Percentiles rank a stretch among this genome's conserved stretches.
These are phyloP conservation scores for Drosophila hydei DNA, from an alignment of 1,140 invertebrate genomes.

Conservation along the genomic window DNA sequence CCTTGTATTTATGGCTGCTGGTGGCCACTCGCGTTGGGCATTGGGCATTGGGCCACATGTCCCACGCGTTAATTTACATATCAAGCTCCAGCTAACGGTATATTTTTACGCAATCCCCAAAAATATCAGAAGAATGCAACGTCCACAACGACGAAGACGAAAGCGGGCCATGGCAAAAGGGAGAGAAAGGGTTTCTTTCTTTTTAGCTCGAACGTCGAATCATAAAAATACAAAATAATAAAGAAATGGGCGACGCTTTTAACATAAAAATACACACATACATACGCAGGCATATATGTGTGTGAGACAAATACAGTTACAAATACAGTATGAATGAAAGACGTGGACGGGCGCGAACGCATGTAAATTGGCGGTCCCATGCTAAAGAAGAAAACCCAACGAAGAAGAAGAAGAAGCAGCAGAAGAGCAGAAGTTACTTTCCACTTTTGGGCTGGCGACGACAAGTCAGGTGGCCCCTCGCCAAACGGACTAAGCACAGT, in stretches of 20 bases:
- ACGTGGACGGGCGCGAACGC: conserved; percentile 42
- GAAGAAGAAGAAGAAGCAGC: no score
- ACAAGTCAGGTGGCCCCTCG: conserved; percentile 51
- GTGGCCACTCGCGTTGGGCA: conserved; percentile 29
- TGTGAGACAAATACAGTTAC: not conserved
- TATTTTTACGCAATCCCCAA: conserved; percentile 69
- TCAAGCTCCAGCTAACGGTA: conserved; percentile 69
- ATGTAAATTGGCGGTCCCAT: conserved; percentile 67
- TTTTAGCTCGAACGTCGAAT: conserved; percentile 56
- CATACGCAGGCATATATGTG: not conserved
- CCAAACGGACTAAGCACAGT: conserved; percentile 49
- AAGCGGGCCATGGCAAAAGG: conserved; percentile 42
- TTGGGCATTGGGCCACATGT: conserved; percentile 55
- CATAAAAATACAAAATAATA: conserved; percentile 80
- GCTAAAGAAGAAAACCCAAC: conserved; percentile 2
- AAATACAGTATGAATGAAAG: conserved; percentile 34
- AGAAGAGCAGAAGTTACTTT: conserved; percentile 54
- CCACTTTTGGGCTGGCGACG: conserved; percentile 62
- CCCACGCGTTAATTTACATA: conserved; percentile 78
- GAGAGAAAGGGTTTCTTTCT: conserved; percentile 73
- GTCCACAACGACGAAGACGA: conserved; percentile 6
- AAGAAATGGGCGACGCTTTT: conserved; percentile 72
- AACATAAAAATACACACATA: conserved; percentile 63
- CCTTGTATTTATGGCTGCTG: conserved; percentile 27
- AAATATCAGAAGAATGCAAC: conserved; percentile 54